A percentile compares a stretch with the other conserved stretches of the same genome.
phyloP scores from a whole-genome alignment of 2,113 vertebrate species.

The Istiophorus platypterus region DNA sequence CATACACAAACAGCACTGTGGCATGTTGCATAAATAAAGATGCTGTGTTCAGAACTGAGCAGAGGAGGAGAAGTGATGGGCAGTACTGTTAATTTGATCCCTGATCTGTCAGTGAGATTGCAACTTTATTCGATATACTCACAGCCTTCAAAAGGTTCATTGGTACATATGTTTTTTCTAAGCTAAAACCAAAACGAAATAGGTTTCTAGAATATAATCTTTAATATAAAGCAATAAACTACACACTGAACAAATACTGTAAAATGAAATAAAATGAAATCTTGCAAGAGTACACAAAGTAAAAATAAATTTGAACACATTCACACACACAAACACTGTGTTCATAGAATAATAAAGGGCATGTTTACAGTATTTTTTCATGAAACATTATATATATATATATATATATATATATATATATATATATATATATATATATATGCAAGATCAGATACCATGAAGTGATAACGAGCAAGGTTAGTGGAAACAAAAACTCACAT shows the following conservation, averaged over 20 bases:
- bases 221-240: neutral
- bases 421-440: neutral
- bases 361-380: neutral
- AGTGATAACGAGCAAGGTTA: neutral
- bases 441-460: neutral
- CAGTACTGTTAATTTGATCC: neutral
- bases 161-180: neutral
- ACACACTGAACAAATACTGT: neutral
- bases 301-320: neutral
- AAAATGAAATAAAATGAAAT: neutral
- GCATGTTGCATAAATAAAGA: too few species aligned
- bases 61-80: too few species aligned
- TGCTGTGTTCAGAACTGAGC: too few species aligned
- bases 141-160: neutral
- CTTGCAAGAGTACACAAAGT: neutral
- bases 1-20: too few species aligned
- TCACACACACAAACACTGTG: neutral
- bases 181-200: neutral
- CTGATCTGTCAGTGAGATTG: neutral
- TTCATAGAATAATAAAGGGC: neutral
- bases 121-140: neutral
- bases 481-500: neutral
- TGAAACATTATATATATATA: neutral
- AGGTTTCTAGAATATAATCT: neutral
- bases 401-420: neutral